These are phyloP conservation scores for Paraescarpia echinospica DNA, from an alignment of 1,140 invertebrate species.

Conservation along the genomic window DNA sequence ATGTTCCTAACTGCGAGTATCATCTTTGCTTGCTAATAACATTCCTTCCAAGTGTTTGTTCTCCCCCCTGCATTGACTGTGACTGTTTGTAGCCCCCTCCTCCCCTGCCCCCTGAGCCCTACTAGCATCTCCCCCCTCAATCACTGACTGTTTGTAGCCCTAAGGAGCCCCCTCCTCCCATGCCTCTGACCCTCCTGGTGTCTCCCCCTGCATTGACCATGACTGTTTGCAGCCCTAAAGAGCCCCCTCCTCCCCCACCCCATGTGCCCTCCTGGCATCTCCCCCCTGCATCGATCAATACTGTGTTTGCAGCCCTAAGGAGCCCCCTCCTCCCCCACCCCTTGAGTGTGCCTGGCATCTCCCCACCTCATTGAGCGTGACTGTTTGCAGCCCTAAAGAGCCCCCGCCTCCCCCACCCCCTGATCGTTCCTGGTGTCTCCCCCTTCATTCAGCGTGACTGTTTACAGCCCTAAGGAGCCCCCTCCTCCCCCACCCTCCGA, in stretches of 20 bases:
- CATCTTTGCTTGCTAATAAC: too few relatives aligned
- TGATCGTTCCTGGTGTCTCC: neutral
- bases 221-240: constrained; percentile 59
- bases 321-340: too few relatives aligned
- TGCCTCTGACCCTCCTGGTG: neutral
- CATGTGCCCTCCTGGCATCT: constrained; percentile 78
- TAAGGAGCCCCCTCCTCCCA: neutral
- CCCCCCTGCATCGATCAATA: too few relatives aligned
- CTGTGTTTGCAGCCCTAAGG: too few relatives aligned
- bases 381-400: neutral
- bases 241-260: constrained; percentile 77
- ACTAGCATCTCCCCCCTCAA: neutral
- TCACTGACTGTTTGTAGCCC: too few relatives aligned
- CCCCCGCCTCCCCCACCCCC: too few relatives aligned
- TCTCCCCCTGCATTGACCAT: neutral
- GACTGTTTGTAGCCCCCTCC: neutral
- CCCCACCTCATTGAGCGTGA: neutral
- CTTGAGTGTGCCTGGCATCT: too few relatives aligned
- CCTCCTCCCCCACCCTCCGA: constrained; percentile 78
- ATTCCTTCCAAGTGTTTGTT: too few relatives aligned
- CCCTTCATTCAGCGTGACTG: neutral
- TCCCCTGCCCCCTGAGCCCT: neutral
- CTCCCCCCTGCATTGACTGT: too few relatives aligned
- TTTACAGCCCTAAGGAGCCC: constrained; percentile 68
- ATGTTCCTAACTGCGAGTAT: too few relatives aligned